These are phyloP conservation scores for Spondyliosoma cantharus DNA, from an alignment of 2,797 vertebrate genomes.

Conservation along the genomic window DNA sequence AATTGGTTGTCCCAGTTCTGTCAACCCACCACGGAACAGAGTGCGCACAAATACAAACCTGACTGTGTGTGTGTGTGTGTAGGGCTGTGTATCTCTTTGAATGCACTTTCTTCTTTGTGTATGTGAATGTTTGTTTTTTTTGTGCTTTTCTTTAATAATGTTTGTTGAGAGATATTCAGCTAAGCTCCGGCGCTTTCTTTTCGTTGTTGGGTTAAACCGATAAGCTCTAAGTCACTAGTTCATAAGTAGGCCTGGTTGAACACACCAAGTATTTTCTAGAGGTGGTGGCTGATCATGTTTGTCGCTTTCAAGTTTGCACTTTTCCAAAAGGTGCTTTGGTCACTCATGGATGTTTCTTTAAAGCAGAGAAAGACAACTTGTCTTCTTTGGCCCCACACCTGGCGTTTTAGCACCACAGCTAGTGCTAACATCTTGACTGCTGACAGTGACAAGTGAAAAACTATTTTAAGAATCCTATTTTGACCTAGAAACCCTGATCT, in stretches of 20 bases:
- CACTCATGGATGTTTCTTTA: not conserved
- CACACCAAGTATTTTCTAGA: not conserved
- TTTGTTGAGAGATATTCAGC: constrained; percentile 46
- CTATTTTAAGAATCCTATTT: too few relatives aligned
- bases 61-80: constrained; percentile 20
- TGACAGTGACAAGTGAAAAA: too few relatives aligned
- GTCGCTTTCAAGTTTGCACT: not conserved
- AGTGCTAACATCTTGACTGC: too few relatives aligned
- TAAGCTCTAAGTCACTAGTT: constrained; percentile 7
- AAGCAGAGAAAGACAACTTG: not conserved
- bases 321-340: not conserved
- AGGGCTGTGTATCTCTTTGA: constrained; percentile 27
- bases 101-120: constrained; percentile 33
- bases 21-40: constrained; percentile 59
- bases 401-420: too few relatives aligned
- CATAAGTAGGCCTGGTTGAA: not conserved
- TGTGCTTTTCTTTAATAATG: constrained; percentile 47
- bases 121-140: constrained; percentile 33
- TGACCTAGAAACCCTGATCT: too few relatives aligned
- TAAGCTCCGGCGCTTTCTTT: constrained; percentile 17
- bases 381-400: too few relatives aligned
- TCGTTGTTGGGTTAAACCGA: constrained; percentile 25
- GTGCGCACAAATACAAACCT: constrained; percentile 44
- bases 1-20: constrained; percentile 79
- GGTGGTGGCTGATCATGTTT: not conserved